phyloP scores from a whole-genome alignment of 2,113 vertebrate species.

The Grallaria varia region DNA sequence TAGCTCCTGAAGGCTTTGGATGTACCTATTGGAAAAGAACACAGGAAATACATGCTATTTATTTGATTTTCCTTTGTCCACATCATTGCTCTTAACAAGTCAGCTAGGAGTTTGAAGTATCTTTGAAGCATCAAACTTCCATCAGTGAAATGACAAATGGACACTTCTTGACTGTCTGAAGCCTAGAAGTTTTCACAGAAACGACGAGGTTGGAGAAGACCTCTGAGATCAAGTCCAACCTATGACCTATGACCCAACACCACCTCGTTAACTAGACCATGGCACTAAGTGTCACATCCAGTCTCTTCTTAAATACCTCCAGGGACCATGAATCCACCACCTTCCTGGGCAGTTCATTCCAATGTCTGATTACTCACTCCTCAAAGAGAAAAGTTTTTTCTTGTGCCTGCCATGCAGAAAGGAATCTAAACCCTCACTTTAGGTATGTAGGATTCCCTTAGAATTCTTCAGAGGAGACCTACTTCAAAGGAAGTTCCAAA shows the following conservation, averaged over 20 bases:
- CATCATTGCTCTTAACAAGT: not conserved
- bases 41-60: not conserved
- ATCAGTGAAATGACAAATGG: not conserved
- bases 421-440: not conserved
- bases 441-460: accelerated
- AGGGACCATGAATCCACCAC: no score
- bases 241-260: no score
- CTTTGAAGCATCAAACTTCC: not conserved
- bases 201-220: no score
- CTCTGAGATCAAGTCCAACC: no score
- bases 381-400: not conserved
- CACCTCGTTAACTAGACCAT: no score
- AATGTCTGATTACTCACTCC: no score
- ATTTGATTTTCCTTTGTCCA: not conserved
- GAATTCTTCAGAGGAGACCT: not conserved
- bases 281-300: no score
- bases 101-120: not conserved
- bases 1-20: conserved; percentile 90
- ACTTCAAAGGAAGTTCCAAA: not conserved
- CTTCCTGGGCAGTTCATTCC: no score
- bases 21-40: conserved; percentile 69
- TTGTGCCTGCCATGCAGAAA: not conserved
- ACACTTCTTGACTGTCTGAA: not conserved
- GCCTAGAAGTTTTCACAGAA: not conserved
- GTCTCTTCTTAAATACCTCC: no score